Evolutionary conservation across 2,797 vertebrate genomes (phyloP), one percentile per base, ranked within the genome.

Genomic region (Harpagifer antarcticus): DNA sequence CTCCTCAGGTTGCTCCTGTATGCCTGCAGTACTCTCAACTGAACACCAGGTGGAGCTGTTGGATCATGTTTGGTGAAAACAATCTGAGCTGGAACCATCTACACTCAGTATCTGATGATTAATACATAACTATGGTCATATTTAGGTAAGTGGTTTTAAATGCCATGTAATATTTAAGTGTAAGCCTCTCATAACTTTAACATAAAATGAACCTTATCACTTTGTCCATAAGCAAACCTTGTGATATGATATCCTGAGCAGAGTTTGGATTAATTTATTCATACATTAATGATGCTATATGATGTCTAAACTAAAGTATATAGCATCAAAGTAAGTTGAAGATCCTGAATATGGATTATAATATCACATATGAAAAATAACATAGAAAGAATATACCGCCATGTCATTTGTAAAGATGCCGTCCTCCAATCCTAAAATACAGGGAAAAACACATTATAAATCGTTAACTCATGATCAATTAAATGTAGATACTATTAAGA

Each of bases 31-130:
- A 9, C 8, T 59, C n/a, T 3, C 5, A 40, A 0, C 4, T 40
- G 8, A 66, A 79, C 93, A 91, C 83, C 71, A 93, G 93, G 66
- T 86, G 86, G 87, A 0, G 75, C 0, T 49, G 6, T 86, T 89
- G 83, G 49, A 76, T 47, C 55, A 84, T 82, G 16, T 7, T 9
- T 37, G 33, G 33, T 37, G 33, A 37, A 9, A 9, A 37, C 8
- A 9, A 0, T 6, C 33, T 37, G 33, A 37, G 0, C 33, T n/a
- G 3, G 17, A 16, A 11, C 12, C 4, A 27, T 5, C 49, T 37
- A 1, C 27, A 27, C 27, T 16, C 8, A 37, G 5, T 67, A 54
- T 53, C 37, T 19, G 5, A 67, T 16, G 2, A 12, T 13, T 5
- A 50, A 37, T 12, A 10, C 23, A 37, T 12, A 10, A 43, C 3